Percentiles rank a stretch among this genome's conserved stretches.
Conservation (phyloP, 2,888 invertebrate species). For the Myathropa florea region DNA sequence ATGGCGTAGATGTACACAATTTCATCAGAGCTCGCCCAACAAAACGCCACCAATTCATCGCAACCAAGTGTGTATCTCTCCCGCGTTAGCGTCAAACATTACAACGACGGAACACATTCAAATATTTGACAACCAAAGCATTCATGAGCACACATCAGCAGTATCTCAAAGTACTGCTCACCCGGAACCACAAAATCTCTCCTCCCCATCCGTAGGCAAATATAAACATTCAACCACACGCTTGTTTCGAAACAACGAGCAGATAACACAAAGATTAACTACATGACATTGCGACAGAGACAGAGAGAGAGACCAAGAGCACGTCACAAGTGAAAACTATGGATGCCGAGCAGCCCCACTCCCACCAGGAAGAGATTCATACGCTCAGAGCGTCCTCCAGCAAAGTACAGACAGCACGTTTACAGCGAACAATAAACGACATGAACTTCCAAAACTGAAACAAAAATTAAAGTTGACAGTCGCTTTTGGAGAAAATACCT, state of each 20-base stretch:
- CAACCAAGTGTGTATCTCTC: background rate
- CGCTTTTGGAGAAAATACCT: background rate
- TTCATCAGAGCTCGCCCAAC: background rate
- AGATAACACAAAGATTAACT: slow-evolving; percentile 17
- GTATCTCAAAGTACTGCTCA: background rate
- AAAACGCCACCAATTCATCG: background rate
- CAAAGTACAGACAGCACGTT: background rate
- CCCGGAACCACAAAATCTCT: background rate
- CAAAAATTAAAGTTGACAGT: background rate
- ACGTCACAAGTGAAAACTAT: no score
- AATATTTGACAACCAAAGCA: slow-evolving; percentile 37
- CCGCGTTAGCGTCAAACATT: background rate
- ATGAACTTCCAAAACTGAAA: background rate
- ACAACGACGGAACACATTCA: slow-evolving; percentile 18
- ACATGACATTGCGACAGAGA: slow-evolving; percentile 3
- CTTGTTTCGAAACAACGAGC: background rate
- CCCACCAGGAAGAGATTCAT: background rate
- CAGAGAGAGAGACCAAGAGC: background rate
- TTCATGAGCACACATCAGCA: background rate
- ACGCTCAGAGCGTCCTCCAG: background rate
- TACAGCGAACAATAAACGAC: background rate
- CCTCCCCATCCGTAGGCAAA: background rate
- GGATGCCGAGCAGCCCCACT: background rate
- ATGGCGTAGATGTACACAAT: background rate
- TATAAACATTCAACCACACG: background rate